These are phyloP conservation scores for Campylorhamphus procurvoides DNA, from an alignment of 2,113 vertebrate species.

Conservation along the genomic window DNA sequence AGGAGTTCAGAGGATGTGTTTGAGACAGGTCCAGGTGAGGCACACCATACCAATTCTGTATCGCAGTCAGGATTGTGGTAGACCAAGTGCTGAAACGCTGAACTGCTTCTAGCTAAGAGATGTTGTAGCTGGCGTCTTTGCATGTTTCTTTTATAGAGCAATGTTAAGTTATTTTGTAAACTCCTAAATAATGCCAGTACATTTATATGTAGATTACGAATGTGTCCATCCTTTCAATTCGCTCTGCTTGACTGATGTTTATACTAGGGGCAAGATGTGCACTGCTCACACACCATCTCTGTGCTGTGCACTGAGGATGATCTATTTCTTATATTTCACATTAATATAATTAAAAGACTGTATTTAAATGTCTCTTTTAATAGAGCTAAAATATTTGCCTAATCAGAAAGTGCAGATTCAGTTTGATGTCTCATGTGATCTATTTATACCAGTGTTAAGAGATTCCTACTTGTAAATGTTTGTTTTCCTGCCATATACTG, in stretches of 20 bases:
- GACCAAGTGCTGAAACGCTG: background rate
- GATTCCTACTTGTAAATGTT: background rate
- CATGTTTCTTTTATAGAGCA: background rate
- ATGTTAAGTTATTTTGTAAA: background rate
- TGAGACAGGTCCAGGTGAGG: constrained; percentile 96
- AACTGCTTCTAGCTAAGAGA: background rate
- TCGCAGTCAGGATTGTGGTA: background rate
- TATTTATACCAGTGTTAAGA: background rate
- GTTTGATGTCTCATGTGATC: background rate
- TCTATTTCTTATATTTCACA: background rate
- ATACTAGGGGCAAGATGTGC: background rate
- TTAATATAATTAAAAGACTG: background rate
- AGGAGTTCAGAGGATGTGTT: constrained; percentile 87
- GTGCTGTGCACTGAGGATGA: background rate
- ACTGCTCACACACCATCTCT: background rate
- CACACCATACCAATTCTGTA: constrained; percentile 43
- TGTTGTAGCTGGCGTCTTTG: background rate
- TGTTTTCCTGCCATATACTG: background rate
- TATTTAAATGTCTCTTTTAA: background rate
- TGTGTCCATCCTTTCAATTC: background rate
- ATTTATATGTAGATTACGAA: background rate
- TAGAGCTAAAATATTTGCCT: background rate
- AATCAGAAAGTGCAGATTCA: background rate
- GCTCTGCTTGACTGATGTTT: background rate
- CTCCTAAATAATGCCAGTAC: background rate